These are phyloP conservation scores for Silvanus unidentatus DNA, from an alignment of 2,888 invertebrate genomes.

Conservation along the genomic window DNA sequence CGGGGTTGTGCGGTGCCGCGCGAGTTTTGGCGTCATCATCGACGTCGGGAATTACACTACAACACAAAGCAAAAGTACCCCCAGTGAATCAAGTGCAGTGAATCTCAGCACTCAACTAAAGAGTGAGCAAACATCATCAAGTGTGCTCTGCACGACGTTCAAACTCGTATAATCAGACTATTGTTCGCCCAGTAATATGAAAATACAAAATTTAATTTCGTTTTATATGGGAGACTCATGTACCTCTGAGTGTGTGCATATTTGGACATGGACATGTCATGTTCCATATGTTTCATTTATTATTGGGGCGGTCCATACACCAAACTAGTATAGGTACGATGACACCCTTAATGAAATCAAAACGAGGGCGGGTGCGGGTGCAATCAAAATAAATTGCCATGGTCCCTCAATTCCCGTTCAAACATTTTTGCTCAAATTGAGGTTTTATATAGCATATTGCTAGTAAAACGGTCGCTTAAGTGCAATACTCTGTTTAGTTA, in stretches of 20 bases:
- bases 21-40: not conserved
- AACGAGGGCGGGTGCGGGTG: constrained; percentile 40
- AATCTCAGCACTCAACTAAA: constrained; percentile 3
- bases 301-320: constrained; percentile 25
- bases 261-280: constrained; percentile 31
- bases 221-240: constrained; percentile 38
- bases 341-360: constrained; percentile 45
- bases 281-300: constrained; percentile 40
- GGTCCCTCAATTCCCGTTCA: constrained; percentile 21
- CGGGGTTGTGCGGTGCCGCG: not conserved
- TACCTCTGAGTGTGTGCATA: constrained; percentile 8
- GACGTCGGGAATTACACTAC: not conserved
- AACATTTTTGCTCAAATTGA: constrained; percentile 35
- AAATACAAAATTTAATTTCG: constrained; percentile 43
- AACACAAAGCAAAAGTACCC: not conserved
- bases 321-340: constrained; percentile 29
- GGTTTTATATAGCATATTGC: constrained; percentile 31
- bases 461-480: constrained; percentile 29
- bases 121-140: constrained; percentile 3
- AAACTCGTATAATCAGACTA: constrained; percentile 19
- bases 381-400: constrained; percentile 42
- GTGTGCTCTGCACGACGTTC: constrained; percentile 3
- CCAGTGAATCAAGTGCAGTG: not conserved
- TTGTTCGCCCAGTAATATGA: constrained; percentile 30
- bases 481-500: constrained; percentile 30